Percentiles rank a stretch among this genome's conserved stretches.
Evolutionary conservation across 2,797 vertebrate species (phyloP).

Genomic region (Cryptoprocta ferox): DNA sequence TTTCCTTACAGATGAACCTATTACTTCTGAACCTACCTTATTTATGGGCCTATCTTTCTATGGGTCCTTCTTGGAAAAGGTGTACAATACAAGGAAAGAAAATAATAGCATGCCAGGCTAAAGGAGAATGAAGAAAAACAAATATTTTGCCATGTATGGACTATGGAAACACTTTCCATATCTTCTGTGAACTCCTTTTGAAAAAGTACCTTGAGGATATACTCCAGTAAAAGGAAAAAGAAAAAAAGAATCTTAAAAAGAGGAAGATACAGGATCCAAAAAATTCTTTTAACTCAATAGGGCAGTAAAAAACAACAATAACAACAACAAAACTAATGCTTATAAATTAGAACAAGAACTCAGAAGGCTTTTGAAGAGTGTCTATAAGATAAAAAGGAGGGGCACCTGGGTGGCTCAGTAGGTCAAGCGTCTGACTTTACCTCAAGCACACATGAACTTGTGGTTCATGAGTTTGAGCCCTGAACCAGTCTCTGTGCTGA

Average conservation of each 20-base stretch:
- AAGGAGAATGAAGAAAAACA: slow-evolving; percentile 4
- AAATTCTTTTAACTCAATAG: not conserved
- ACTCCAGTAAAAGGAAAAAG: not conserved
- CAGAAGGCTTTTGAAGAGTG: not conserved
- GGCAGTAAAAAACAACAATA: not conserved
- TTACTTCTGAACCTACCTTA: not conserved
- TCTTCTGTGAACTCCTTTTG: slow-evolving; percentile 26
- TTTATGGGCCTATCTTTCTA: not conserved
- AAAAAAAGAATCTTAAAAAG: not conserved
- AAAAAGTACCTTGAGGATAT: not conserved
- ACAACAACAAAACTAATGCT: slow-evolving; percentile 40
- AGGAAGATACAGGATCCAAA: not conserved
- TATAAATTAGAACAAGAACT: not conserved
- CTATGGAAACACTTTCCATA: not conserved
- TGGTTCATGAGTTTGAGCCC: too few species aligned
- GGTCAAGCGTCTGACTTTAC: too few species aligned
- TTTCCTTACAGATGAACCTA: not conserved
- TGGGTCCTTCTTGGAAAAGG: not conserved
- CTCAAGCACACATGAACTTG: too few species aligned
- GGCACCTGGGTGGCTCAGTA: too few species aligned
- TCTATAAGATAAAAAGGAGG: not conserved
- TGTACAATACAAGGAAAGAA: not conserved
- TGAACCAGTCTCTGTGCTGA: too few species aligned
- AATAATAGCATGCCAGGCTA: not conserved
- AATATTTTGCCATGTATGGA: not conserved